Base-by-base conservation (phyloP, 1,140 invertebrate genomes). In the Eumaeus atala region DNA sequence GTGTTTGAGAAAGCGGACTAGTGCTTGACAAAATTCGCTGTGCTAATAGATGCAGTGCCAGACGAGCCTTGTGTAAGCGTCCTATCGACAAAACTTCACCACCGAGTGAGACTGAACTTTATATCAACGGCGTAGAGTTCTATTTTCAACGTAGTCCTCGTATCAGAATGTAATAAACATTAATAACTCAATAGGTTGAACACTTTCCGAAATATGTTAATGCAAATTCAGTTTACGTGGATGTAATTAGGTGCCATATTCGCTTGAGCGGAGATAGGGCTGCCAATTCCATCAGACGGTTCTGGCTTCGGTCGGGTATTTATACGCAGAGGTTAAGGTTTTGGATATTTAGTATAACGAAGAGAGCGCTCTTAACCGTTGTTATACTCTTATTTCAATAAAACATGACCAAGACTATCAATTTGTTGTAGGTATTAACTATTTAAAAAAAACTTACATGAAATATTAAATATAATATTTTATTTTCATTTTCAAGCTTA, bases 21-120 rank as follows among this genome's bases (percentile, higher is more conserved):
- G 61, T 66, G 69, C 63, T 74, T 81, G 75, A 75, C 71, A 70
- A 80, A 79, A 79, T 81, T 77, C 76, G 72, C 72, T 78, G 70
- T 79, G 72, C 76, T 75, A 77, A 76, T 77, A 79, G 17, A 44
- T 44, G 40, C 69, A 77, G 72, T 75, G 71, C 67, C 72, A 76
- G 72, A 83, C 75, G 68, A 68, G 79, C 71, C 72, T 77, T 67
- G 62, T 67, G 59, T 44, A 16, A 44, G 40, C 40, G 12, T 44
- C 12, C 40, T 44, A 44, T 44, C 12, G 35, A 9, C 35, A 9
- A 37, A 37, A 9, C 9, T n/a, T 1, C 14, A 40, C 11, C 7
- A 16, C 16, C 14, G 17, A 6, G 9, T 16, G 40, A 44, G 16
- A 17, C 3, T 44, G 14, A 2, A 44, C 14, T 14, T 14, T 44